Evolutionary conservation across 2,113 vertebrate genomes (phyloP).

Genomic region (Callopanchax toddi): DNA sequence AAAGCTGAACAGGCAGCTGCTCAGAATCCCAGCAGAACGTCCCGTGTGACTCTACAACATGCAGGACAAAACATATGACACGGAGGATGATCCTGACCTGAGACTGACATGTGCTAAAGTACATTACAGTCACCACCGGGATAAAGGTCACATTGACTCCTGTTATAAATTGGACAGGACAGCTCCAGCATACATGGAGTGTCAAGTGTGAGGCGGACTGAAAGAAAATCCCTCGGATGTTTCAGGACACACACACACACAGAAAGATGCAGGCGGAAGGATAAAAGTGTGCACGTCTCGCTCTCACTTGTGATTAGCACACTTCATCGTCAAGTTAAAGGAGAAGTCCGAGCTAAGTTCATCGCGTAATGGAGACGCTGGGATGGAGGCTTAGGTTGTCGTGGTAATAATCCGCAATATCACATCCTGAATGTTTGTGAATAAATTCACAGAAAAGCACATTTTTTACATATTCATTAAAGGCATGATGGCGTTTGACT

Average conservation of each 20-base stretch:
- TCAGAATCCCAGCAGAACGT: conserved; percentile 26
- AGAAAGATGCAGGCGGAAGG: conserved; percentile 6
- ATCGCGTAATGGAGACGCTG: conserved; percentile 56
- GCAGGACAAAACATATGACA: conserved; percentile 79
- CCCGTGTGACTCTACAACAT: conserved; percentile 69
- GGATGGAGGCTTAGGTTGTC: neutral
- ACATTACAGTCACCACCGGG: conserved; percentile 78
- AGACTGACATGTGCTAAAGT: conserved; percentile 83
- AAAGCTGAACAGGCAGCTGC: conserved; percentile 46
- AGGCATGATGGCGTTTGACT: conserved; percentile 55
- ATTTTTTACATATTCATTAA: conserved; percentile 58
- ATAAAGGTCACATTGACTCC: conserved; percentile 83
- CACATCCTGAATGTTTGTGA: conserved; percentile 27
- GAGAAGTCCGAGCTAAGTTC: conserved; percentile 52
- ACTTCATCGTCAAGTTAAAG: conserved; percentile 71
- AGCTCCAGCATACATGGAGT: conserved; percentile 77
- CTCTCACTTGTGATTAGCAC: conserved; percentile 69
- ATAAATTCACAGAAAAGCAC: conserved; percentile 25
- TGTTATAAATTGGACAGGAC: conserved; percentile 80
- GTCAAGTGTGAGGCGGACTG: conserved; percentile 78
- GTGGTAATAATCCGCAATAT: conserved; percentile 20
- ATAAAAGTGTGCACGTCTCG: conserved; percentile 51
- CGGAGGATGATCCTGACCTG: conserved; percentile 63
- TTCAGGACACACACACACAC: conserved; percentile 53
- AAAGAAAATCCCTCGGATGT: conserved; percentile 76